Evolutionary conservation across 2,113 vertebrate species (phyloP).

Genomic region (Saguinus imperator): DNA sequence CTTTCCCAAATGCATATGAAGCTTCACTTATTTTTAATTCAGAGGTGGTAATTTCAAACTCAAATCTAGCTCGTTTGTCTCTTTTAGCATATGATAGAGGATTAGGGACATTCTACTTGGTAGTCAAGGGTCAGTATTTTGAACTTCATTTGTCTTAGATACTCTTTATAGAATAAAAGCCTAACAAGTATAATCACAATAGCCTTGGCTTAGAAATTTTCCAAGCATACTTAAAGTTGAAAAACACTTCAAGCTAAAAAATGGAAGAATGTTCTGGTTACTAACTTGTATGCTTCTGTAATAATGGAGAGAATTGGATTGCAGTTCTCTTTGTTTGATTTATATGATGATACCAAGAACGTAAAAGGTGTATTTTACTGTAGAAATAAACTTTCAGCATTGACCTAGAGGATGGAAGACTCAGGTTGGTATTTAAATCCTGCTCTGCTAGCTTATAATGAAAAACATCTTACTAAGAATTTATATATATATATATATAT

Average conservation of each 20-base stretch:
- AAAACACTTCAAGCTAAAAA: conserved; percentile 62
- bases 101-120: conserved; percentile 7
- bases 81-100: conserved; percentile 56
- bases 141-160: conserved; percentile 58
- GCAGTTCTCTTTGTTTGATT: conserved; percentile 76
- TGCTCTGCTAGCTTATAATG: conserved; percentile 39
- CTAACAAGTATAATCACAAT: conserved; percentile 58
- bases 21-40: conserved; percentile 13
- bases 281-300: conserved; percentile 54
- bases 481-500: not conserved
- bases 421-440: conserved; percentile 33
- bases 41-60: not conserved
- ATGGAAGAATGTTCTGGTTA: conserved; percentile 53
- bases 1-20: conserved; percentile 34
- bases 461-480: conserved; percentile 62
- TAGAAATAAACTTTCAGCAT: conserved; percentile 66
- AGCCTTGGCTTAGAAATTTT: conserved; percentile 52
- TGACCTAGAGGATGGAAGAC: conserved; percentile 48
- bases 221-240: conserved; percentile 45
- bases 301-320: conserved; percentile 56
- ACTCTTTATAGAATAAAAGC: conserved; percentile 54
- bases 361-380: conserved; percentile 60
- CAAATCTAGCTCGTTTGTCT: conserved; percentile 48
- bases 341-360: conserved; percentile 34
- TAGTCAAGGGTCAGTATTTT: conserved; percentile 59